Evolutionary conservation across 2,797 vertebrate genomes (phyloP).

Genomic region (Hyperoplus lanceolatus): DNA sequence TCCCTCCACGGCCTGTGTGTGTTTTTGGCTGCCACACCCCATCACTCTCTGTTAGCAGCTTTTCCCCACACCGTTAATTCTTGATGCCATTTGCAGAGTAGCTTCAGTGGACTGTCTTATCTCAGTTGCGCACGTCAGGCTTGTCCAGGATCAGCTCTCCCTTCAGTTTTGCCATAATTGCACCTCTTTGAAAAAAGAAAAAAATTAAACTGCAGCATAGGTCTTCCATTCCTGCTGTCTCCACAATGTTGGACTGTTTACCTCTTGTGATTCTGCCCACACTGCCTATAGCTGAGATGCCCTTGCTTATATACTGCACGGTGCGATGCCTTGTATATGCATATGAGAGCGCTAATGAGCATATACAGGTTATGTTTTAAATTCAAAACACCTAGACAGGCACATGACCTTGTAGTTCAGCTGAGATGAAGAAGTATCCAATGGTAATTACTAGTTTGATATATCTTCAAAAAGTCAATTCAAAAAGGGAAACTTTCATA

Average conservation of each 20-base stretch:
- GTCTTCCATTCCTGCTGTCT: conserved; percentile 57
- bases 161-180: conserved; percentile 69
- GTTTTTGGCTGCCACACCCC: conserved; percentile 69
- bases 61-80: conserved; percentile 74
- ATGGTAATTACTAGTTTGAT: too few relatives aligned
- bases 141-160: conserved; percentile 56
- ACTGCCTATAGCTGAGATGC: conserved; percentile 26
- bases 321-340: conserved; percentile 53
- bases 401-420: conserved; percentile 40
- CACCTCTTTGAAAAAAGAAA: conserved; percentile 76
- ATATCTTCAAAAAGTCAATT: too few relatives aligned
- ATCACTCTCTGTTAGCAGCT: conserved; percentile 79
- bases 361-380: conserved; percentile 35
- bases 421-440: conserved; percentile 11
- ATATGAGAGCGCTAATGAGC: conserved; percentile 52
- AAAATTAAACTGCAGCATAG: conserved; percentile 62
- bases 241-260: conserved; percentile 38
- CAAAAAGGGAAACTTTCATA: too few relatives aligned
- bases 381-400: neutral
- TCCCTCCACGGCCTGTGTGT: conserved; percentile 50
- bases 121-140: conserved; percentile 68
- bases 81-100: conserved; percentile 68
- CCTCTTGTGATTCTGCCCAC: conserved; percentile 63
- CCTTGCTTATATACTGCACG: conserved; percentile 41
- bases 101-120: conserved; percentile 71